Evolutionary conservation across 2,113 vertebrate species (phyloP), one percentile per base, ranked within the genome.

Genomic region (Chaenocephalus aceratus): DNA sequence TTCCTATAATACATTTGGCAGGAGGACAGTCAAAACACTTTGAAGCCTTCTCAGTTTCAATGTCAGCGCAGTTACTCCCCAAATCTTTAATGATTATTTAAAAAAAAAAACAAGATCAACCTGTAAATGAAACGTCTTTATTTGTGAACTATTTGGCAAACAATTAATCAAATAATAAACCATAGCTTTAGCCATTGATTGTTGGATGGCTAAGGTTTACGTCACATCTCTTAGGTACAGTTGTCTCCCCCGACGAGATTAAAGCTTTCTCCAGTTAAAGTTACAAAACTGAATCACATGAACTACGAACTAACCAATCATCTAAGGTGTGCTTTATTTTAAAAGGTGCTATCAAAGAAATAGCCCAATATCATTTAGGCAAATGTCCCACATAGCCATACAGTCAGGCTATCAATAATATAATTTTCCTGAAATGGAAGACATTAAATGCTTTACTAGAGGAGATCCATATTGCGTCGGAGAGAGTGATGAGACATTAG

Each of bases 361-460:
- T 52, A 79, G 62, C 53, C 61, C 51, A 21, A 34, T 26, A 65
- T 78, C 71, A 80, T 48, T n/a, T 59, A 65, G 46, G 26, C 30
- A 77, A 56, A 41, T 61, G 44, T 61, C 44, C 77, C 79, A 36
- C 18, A 61, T 34, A 69, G 67, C 60, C 36, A 63, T 12, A 61
- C 53, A 67, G 14, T 53, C 46, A 82, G 71, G 67, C 74, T 69
- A 58, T 21, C 51, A 77, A 80, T 65, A 84, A 70, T 64, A 68
- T 59, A 21, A 80, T 72, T 62, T 77, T 76, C 77, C 75, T 85
- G 18, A 87, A 84, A 80, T 90, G 91, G 89, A 93, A 91, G 91
- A 93, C 89, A 51, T 71, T 77, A 69, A 79, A 87, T 86, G 62
- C 82, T 89, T 64, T 59, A 79, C 15, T 49, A 69, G 72, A 45